Base-by-base conservation (phyloP, 2,113 vertebrate species). In the Dryoscopus gambensis region DNA sequence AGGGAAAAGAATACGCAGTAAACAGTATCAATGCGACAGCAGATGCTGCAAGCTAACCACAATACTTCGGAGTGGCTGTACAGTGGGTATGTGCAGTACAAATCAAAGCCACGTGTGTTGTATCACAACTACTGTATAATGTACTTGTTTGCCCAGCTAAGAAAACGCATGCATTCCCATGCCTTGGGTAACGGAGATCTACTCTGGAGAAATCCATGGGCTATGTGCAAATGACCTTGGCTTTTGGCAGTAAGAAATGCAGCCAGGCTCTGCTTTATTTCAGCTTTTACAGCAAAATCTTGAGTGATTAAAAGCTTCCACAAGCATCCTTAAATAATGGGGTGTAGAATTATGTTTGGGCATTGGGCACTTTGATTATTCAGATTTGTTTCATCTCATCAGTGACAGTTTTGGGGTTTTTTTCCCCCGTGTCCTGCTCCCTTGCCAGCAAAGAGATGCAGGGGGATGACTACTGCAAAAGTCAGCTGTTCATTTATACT, bases 61-160 rank as follows among this genome's bases (percentile, higher is more conserved):
- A 98, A 99, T 98, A 99, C 98, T 98, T 98, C 97, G 97, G 96
- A 98, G 98, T 99, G 98, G 99, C 99, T 99, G 98, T 98, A 99
- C 98, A 99, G 98, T 99, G 98, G 98, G 98, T 98, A 98, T 99
- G 98, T 98, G 99, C 98, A 99, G 98, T 98, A 99, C 98, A 98
- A 98, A 98, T 98, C 98, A 98, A 98, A 98, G 98, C 98, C 98
- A 98, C 98, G 87, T 98, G 98, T 99, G 99, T 99, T 99, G 99
- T 99, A 99, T 99, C 99, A 99, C 99, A 99, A 99, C 98, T 99
- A 99, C 99, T 98, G 98, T 99, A 99, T 98, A 98, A 98, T 98
- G 97, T 98, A 98, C 98, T 98, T 98, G 98, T 99, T 98, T 97
- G 98, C 98, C 98, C 98, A 98, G 98, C 98, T 98, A 98, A 98